Conservation (phyloP, 2,888 invertebrate genomes). For the Sclerodermus sp. region DNA sequence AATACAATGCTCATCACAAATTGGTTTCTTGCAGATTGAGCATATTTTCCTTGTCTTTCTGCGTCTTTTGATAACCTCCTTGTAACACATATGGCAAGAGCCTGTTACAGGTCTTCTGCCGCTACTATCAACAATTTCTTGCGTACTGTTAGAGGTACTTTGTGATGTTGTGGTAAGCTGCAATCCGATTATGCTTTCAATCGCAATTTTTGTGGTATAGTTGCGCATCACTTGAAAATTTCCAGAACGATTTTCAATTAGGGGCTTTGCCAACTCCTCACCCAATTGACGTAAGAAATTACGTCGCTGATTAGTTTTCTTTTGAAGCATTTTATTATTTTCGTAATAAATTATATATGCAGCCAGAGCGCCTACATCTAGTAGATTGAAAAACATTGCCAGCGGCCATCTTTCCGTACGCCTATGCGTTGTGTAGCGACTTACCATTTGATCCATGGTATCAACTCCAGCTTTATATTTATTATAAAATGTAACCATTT, state of each 20-base stretch:
- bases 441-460: slow-evolving; percentile 25
- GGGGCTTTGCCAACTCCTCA: slow-evolving; percentile 19
- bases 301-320: slow-evolving; percentile 15
- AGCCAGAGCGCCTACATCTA: slow-evolving; percentile 19
- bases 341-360: slow-evolving; percentile 17
- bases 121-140: not conserved
- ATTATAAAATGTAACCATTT: slow-evolving; percentile 28
- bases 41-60: slow-evolving; percentile 5
- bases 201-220: not conserved
- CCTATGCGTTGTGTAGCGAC: slow-evolving; percentile 23
- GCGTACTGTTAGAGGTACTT: too few relatives aligned
- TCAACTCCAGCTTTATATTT: slow-evolving; percentile 24
- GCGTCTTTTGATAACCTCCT: slow-evolving; percentile 2
- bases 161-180: not conserved
- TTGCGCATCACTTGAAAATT: not conserved
- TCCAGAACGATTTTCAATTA: slow-evolving; percentile 21
- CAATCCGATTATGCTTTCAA: slow-evolving; percentile 4
- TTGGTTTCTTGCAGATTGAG: not conserved
- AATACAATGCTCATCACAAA: not conserved
- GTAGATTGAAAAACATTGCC: slow-evolving; percentile 22
- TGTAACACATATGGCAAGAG: slow-evolving; percentile 4
- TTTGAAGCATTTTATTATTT: slow-evolving; percentile 21
- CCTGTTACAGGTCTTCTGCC: slow-evolving; percentile 1
- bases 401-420: slow-evolving; percentile 22
- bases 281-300: slow-evolving; percentile 16